These are phyloP conservation scores for Rhinogobio ventralis DNA, from an alignment of 2,797 vertebrate species.

Conservation along the genomic window DNA sequence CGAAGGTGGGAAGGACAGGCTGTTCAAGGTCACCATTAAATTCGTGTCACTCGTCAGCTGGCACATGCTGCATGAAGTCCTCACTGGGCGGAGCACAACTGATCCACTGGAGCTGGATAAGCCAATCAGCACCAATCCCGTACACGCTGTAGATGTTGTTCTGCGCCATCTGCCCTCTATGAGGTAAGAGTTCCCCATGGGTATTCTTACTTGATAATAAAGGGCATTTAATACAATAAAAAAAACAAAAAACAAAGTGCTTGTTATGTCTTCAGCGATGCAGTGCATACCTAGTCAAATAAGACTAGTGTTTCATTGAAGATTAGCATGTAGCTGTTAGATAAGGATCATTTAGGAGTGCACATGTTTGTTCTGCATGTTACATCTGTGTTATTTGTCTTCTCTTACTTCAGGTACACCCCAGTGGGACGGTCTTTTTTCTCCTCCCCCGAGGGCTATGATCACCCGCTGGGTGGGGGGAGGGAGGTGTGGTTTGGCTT, in stretches of 20 bases:
- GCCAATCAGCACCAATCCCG: slow-evolving; percentile 97
- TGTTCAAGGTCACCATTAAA: slow-evolving; percentile 94
- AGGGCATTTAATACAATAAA: neutral
- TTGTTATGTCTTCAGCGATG: neutral
- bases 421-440: slow-evolving; percentile 98
- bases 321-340: neutral
- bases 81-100: slow-evolving; percentile 86
- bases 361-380: neutral
- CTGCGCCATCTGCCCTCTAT: slow-evolving; percentile 98
- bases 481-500: slow-evolving; percentile 99
- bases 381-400: neutral
- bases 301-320: neutral
- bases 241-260: slow-evolving; percentile 14
- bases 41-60: slow-evolving; percentile 98
- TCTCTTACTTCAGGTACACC: slow-evolving; percentile 84
- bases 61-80: slow-evolving; percentile 95
- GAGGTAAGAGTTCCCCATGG: slow-evolving; percentile 80
- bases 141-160: slow-evolving; percentile 97
- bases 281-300: neutral
- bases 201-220: slow-evolving; percentile 1
- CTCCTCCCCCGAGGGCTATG: slow-evolving; percentile 95
- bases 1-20: slow-evolving; percentile 96
- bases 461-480: slow-evolving; percentile 95
- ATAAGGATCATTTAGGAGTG: neutral
- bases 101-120: slow-evolving; percentile 95